Conservation (phyloP, 2,888 invertebrate species). For the Caenorhabditis panamensis region DNA sequence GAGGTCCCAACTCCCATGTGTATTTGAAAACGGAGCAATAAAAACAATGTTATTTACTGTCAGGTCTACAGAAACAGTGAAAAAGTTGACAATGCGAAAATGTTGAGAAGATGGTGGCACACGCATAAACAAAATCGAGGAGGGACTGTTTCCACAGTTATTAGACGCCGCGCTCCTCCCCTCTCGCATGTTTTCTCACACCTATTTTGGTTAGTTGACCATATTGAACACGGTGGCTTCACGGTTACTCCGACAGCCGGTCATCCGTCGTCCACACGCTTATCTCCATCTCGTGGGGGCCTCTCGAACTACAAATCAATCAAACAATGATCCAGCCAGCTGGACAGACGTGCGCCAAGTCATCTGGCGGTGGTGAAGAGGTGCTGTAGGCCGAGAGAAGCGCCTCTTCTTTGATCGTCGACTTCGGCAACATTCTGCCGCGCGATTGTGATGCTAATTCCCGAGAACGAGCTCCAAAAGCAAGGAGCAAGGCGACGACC, state of each 20-base stretch:
- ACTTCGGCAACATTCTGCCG: conserved; percentile 31
- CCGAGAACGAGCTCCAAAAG: not conserved
- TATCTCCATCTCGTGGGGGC: conserved; percentile 34
- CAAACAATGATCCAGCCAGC: conserved; percentile 57
- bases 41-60: not conserved
- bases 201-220: not conserved
- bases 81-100: not conserved
- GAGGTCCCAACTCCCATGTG: not conserved
- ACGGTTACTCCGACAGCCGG: conserved; percentile 28
- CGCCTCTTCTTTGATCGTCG: conserved; percentile 25
- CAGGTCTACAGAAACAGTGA: not conserved
- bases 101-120: too few relatives aligned
- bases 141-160: conserved; percentile 7
- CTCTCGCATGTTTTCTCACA: not conserved
- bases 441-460: conserved; percentile 56
- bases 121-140: not conserved
- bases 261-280: conserved; percentile 35
- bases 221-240: not conserved
- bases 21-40: not conserved
- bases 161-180: not conserved
- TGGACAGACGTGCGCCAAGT: conserved; percentile 43
- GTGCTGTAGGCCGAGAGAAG: conserved; percentile 17
- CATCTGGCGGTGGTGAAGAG: conserved; percentile 44
- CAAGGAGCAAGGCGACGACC: conserved; percentile 8
- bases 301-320: conserved; percentile 61